A percentile compares a stretch with the other conserved stretches of the same genome.
Evolutionary conservation across 2,888 invertebrate genomes (phyloP).

Genomic region (Leucania comma): DNA sequence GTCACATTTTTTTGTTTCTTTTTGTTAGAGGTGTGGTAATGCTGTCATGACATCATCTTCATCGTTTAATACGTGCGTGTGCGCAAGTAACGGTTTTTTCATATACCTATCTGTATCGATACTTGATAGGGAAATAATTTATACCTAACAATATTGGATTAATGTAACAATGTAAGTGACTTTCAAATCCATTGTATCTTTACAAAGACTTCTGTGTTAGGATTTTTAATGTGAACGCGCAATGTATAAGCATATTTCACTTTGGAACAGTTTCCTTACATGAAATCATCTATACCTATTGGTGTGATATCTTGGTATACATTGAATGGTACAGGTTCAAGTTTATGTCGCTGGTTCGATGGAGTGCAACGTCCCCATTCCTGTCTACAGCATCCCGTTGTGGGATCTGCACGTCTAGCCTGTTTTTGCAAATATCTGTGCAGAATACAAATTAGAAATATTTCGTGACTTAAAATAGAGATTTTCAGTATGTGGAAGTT

Average conservation of each 20-base stretch:
- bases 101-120: conserved; percentile 2
- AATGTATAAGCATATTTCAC: conserved; percentile 6
- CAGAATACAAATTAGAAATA: conserved; percentile 26
- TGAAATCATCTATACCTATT: conserved; percentile 19
- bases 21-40: conserved; percentile 12
- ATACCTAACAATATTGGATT: background rate
- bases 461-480: background rate
- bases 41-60: conserved; percentile 16
- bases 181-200: conserved; percentile 1
- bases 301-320: conserved; percentile 38
- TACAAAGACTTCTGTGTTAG: background rate
- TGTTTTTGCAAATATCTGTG: conserved; percentile 29
- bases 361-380: conserved; percentile 82
- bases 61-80: conserved; percentile 25
- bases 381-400: conserved; percentile 74
- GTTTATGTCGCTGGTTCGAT: conserved; percentile 65
- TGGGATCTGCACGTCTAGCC: conserved; percentile 64
- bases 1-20: conserved; percentile 16
- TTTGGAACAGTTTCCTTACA: background rate
- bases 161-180: background rate
- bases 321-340: conserved; percentile 68
- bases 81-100: conserved; percentile 44
- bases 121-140: conserved; percentile 13
- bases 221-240: background rate
- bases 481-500: conserved; percentile 56